phyloP scores from a whole-genome alignment of 2,797 vertebrate species.

The Eidolon dupreanum region DNA sequence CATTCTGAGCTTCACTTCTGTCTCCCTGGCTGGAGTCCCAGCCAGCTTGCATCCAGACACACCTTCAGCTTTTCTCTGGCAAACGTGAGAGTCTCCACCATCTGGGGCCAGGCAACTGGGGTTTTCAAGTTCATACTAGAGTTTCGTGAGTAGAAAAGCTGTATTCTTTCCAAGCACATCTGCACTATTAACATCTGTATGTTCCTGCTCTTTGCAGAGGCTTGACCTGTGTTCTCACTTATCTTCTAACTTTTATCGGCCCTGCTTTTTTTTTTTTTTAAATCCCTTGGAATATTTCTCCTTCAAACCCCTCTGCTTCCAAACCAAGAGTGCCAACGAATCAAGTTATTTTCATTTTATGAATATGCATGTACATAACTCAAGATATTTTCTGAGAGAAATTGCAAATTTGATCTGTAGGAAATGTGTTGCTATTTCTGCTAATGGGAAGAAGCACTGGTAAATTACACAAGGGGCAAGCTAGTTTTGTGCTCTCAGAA shows the following conservation, averaged over 20 bases:
- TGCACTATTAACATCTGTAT: background rate
- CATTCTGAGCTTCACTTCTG: background rate
- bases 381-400: constrained; percentile 64
- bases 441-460: background rate
- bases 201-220: background rate
- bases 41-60: constrained; percentile 22
- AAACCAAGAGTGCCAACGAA: constrained; percentile 32
- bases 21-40: constrained; percentile 62
- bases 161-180: background rate
- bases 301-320: background rate
- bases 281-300: background rate
- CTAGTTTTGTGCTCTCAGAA: background rate
- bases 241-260: background rate
- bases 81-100: constrained; percentile 16
- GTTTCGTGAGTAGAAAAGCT: background rate
- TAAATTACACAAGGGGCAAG: background rate
- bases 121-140: constrained; percentile 35
- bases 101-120: constrained; percentile 36
- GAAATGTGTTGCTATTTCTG: constrained; percentile 67
- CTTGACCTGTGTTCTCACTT: background rate
- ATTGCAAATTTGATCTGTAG: constrained; percentile 53
- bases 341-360: constrained; percentile 73
- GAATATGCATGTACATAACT: constrained; percentile 71
- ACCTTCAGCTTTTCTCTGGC: constrained; percentile 44
- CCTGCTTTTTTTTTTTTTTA: background rate